Evolutionary conservation across 2,888 invertebrate genomes (phyloP), one percentile per base, ranked within the genome.

Genomic region (Oeneis ivallda): DNA sequence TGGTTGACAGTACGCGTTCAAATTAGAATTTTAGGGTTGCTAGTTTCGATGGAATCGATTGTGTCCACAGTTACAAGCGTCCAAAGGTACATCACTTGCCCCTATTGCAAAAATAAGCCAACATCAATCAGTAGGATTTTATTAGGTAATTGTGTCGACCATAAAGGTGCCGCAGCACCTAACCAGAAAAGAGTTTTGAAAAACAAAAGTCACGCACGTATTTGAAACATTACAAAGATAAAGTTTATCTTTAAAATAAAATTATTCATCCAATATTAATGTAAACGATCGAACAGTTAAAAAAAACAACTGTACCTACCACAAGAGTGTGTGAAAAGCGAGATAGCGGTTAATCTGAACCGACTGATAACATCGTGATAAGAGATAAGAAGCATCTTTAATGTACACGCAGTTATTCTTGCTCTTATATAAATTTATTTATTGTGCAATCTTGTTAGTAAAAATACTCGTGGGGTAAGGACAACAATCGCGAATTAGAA

Each of bases 341-440:
- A 58, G 64, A 64, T 64, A 64, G 52, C 45, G 53, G 32, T 49
- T 60, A 53, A 64, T 64, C 64, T 60, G 37, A 54, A 53, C 58
- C 32, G 13, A 58, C 13, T 17, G 59, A 64, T 64, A 64, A 54
- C 41, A 43, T 13, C 50, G 10, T 45, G 64, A 64, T 64, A 60
- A 60, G 37, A 34, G 59, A 64, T 59, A 60, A 45, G 26, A 4
- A 60, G 53, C 52, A 62, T 62, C 62, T 62, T 45, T 32, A 15
- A 43, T 26, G 62, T 43, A 43, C 50, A 37, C 19, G 9, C 39
- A 49, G 60, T 13, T 61, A 61, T 26, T 11, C 10, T 19, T 43
- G 43, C 13, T 41, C 19, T 61, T 61, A 52, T 61, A 43, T 61
- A 61, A n/a, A 61, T 52, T 52, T n/a, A 7, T 61, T 37, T 8